Conservation (phyloP, 1,140 invertebrate species). For the Procambarus clarkii region DNA sequence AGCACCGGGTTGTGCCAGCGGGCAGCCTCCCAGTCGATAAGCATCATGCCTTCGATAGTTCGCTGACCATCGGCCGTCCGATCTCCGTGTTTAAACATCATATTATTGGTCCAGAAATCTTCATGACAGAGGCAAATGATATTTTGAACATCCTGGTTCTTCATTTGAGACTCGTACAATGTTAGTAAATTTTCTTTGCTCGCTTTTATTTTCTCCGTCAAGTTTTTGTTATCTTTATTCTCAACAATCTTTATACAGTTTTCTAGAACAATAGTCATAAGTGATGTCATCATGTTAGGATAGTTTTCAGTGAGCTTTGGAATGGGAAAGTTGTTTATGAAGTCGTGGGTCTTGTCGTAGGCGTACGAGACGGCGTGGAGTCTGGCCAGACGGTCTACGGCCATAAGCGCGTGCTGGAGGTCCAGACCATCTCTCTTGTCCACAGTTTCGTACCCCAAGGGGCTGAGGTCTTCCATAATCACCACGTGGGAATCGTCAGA, state of each 20-base stretch:
- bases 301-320: background rate
- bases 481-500: background rate
- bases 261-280: background rate
- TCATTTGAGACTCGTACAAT: background rate
- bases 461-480: conserved; percentile 8
- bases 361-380: background rate
- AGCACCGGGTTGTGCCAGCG: background rate
- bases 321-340: background rate
- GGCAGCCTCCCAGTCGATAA: background rate
- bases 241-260: background rate
- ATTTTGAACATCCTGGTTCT: background rate
- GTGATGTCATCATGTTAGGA: background rate
- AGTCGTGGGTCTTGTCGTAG: background rate
- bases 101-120: background rate
- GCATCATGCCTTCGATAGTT: background rate
- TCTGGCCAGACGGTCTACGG: background rate
- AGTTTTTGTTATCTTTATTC: background rate
- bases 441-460: background rate
- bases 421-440: background rate
- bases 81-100: background rate
- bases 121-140: background rate
- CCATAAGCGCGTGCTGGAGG: background rate
- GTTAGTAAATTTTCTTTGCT: background rate
- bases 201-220: background rate
- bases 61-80: background rate